A percentile compares a stretch with the other conserved stretches of the same genome.
These are phyloP conservation scores for Chironomus tentans DNA, from an alignment of 2,888 invertebrate species.

Conservation along the genomic window DNA sequence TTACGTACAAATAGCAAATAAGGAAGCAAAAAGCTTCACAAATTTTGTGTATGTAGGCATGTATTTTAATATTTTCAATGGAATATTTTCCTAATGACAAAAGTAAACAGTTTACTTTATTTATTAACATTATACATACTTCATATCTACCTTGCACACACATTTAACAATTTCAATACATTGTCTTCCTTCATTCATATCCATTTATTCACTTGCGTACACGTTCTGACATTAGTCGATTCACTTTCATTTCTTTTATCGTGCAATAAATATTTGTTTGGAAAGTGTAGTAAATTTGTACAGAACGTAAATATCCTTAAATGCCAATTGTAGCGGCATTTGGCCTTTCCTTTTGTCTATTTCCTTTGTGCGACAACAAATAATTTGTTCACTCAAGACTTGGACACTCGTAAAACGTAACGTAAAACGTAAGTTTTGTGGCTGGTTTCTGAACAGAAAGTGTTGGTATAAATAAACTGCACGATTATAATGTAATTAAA, in stretches of 20 bases:
- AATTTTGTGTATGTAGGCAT: not conserved
- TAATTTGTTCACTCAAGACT: too few relatives aligned
- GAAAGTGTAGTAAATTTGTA: not conserved
- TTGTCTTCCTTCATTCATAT: too few relatives aligned
- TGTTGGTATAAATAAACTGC: too few relatives aligned
- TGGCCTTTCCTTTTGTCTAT: not conserved
- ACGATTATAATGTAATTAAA: too few relatives aligned
- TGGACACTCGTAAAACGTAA: too few relatives aligned
- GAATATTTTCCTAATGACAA: slow-evolving; percentile 15
- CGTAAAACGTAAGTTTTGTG: too few relatives aligned
- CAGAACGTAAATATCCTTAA: not conserved
- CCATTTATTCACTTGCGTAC: too few relatives aligned
- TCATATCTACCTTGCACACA: not conserved
- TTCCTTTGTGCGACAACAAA: not conserved
- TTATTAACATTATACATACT: not conserved
- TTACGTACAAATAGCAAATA: not conserved
- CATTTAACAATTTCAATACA: not conserved
- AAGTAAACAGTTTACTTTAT: slow-evolving; percentile 13
- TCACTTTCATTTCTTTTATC: not conserved
- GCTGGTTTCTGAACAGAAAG: too few relatives aligned
- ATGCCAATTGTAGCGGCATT: not conserved
- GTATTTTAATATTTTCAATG: not conserved
- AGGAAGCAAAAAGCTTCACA: not conserved
- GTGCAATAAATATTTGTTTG: slow-evolving; percentile 15
- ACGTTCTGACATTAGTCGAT: too few relatives aligned